Conservation (phyloP, 1,140 invertebrate species). For the Macrostomum lignano region DNA sequence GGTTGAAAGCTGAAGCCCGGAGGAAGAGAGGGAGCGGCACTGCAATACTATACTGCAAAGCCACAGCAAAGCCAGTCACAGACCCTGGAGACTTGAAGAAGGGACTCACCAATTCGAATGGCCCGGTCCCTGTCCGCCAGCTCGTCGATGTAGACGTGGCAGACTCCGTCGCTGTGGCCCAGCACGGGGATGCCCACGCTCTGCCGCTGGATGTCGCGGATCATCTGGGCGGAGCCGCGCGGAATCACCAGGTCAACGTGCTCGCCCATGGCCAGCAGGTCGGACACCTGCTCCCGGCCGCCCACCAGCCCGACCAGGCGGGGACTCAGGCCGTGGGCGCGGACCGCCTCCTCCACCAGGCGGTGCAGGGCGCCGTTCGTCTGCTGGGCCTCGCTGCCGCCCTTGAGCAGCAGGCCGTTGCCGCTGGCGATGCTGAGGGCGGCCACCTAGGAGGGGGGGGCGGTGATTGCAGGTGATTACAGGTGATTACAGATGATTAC, state of each 20-base stretch:
- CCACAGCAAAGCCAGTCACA: too few species aligned
- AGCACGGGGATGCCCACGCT: conserved; percentile 71
- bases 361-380: conserved; percentile 74
- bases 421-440: conserved; percentile 78
- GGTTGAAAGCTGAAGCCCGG: too few species aligned
- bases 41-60: too few species aligned
- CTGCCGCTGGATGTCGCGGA: conserved; percentile 55
- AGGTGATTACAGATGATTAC: too few species aligned
- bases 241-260: conserved; percentile 92
- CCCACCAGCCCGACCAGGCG: conserved; percentile 33
- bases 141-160: conserved; percentile 79
- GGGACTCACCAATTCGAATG: conserved; percentile 40
- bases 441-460: too few species aligned
- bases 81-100: too few species aligned
- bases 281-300: conserved; percentile 74
- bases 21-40: too few species aligned
- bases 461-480: too few species aligned
- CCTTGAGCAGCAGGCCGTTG: conserved; percentile 76
- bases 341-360: conserved; percentile 61
- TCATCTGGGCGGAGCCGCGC: conserved; percentile 65
- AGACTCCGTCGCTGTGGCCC: conserved; percentile 82
- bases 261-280: conserved; percentile 58
- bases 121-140: conserved; percentile 58
- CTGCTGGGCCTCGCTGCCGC: conserved; percentile 70
- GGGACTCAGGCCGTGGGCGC: conserved; percentile 11